These are phyloP conservation scores for Autographa pulchrina DNA, from an alignment of 2,888 invertebrate species.

Conservation along the genomic window DNA sequence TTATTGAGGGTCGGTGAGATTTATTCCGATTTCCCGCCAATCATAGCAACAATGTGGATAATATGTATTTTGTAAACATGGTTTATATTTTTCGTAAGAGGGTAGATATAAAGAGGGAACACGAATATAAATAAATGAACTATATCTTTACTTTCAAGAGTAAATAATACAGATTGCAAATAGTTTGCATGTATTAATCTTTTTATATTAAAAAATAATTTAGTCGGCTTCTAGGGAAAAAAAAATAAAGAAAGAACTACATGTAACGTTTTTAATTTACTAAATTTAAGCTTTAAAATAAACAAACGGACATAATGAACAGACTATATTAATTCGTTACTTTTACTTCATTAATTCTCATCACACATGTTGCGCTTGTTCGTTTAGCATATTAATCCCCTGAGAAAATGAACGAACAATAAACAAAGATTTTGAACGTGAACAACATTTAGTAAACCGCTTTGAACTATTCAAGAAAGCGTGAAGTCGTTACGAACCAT, in stretches of 20 bases:
- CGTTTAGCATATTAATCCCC: neutral
- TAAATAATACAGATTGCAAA: no score
- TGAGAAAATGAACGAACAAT: neutral
- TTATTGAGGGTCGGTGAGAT: constrained; percentile 46
- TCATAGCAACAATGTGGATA: constrained; percentile 44
- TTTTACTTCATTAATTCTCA: neutral
- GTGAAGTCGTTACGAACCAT: constrained; percentile 1
- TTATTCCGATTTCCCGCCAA: constrained; percentile 41
- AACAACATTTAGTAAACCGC: neutral
- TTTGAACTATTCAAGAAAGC: neutral
- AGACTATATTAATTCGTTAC: no score
- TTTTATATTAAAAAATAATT: no score
- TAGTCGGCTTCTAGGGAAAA: no score
- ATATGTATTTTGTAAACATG: constrained; percentile 13
- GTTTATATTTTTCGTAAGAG: constrained; percentile 9
- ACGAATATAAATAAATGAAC: neutral
- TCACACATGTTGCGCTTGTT: neutral
- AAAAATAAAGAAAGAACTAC: no score
- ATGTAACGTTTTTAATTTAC: no score
- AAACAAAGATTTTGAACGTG: neutral
- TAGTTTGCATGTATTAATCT: no score
- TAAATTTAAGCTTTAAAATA: no score
- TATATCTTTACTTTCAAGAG: neutral
- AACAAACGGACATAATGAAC: no score
- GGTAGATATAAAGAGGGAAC: neutral